Conservation (phyloP, 2,888 invertebrate species). For the Melinaea marsaeus region DNA sequence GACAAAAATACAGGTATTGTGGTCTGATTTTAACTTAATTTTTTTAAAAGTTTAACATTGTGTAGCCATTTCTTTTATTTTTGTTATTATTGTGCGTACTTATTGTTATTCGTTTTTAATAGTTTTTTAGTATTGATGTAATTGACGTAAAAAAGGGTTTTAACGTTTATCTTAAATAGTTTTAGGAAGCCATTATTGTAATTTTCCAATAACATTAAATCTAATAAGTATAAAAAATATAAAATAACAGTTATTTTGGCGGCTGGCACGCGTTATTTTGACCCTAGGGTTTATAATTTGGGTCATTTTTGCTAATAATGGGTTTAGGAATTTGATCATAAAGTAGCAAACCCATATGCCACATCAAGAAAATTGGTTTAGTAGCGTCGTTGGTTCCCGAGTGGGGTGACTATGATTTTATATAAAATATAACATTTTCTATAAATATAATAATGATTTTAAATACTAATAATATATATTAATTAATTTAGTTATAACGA, state of each 20-base stretch:
- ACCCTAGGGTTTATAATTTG: conserved; percentile 13
- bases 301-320: conserved; percentile 39
- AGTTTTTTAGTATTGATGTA: background rate
- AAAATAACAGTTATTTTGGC: conserved; percentile 18
- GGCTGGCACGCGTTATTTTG: conserved; percentile 26
- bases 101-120: background rate
- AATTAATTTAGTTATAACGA: no score
- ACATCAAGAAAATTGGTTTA: conserved; percentile 37
- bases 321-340: conserved; percentile 38
- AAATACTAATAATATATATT: no score
- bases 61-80: background rate
- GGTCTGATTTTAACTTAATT: background rate
- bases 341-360: conserved; percentile 51
- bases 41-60: background rate
- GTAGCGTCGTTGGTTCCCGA: conserved; percentile 31
- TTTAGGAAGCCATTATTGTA: background rate
- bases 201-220: conserved; percentile 1
- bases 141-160: background rate
- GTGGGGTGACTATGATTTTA: conserved; percentile 33
- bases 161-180: background rate
- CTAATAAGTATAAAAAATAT: conserved; percentile 4
- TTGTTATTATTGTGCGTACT: background rate
- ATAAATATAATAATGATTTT: no score
- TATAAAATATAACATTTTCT: no score
- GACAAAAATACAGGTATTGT: conserved; percentile 6